Conservation (phyloP, 2,797 vertebrate species). For the Gallinago stenura region DNA sequence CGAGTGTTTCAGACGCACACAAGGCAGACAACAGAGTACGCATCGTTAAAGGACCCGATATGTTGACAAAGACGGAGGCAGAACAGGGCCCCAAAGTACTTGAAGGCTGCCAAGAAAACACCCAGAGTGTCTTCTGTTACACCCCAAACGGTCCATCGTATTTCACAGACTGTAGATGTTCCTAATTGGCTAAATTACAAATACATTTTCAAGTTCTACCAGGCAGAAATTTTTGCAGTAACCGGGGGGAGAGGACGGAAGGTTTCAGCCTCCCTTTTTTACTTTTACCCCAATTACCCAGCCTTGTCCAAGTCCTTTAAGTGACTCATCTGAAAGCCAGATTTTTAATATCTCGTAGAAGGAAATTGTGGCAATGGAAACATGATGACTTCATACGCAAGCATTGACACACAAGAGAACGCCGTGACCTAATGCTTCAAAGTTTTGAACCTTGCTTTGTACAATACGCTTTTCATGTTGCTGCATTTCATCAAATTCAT, state of each 20-base stretch:
- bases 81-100: slow-evolving; percentile 70
- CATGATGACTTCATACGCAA: slow-evolving; percentile 73
- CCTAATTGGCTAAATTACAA: slow-evolving; percentile 70
- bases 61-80: slow-evolving; percentile 54
- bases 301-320: slow-evolving; percentile 68
- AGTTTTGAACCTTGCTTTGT: slow-evolving; percentile 74
- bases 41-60: background rate
- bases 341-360: slow-evolving; percentile 62
- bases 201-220: slow-evolving; percentile 71
- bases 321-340: slow-evolving; percentile 75
- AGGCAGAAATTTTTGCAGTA: slow-evolving; percentile 75
- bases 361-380: slow-evolving; percentile 76
- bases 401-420: slow-evolving; percentile 76
- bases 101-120: slow-evolving; percentile 70
- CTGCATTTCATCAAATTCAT: slow-evolving; percentile 88
- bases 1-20: slow-evolving; percentile 53
- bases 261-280: slow-evolving; percentile 64
- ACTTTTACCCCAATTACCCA: slow-evolving; percentile 67
- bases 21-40: slow-evolving; percentile 4
- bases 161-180: slow-evolving; percentile 63
- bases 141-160: slow-evolving; percentile 62
- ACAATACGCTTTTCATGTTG: slow-evolving; percentile 81
- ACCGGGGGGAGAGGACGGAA: slow-evolving; percentile 52
- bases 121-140: slow-evolving; percentile 70
- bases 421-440: slow-evolving; percentile 73